Conservation (phyloP, 2,888 invertebrate genomes). For the Cryptocheilus praepositus region DNA sequence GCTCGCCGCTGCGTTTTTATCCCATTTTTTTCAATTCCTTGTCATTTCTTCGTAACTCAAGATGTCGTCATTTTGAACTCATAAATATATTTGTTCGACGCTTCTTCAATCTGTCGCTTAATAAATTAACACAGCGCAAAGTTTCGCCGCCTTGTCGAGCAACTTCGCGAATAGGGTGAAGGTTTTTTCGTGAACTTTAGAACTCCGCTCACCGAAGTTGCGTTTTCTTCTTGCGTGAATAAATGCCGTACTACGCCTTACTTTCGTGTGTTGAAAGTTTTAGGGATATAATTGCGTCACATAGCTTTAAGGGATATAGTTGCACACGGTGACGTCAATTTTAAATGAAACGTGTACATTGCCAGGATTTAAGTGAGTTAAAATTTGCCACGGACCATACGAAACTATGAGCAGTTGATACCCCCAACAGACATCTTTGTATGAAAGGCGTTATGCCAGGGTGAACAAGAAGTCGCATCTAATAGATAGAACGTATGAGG, state of each 20-base stretch:
- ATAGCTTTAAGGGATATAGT: no score
- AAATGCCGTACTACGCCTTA: conserved; percentile 4
- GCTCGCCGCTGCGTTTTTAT: conserved; percentile 2
- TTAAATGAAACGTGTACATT: no score
- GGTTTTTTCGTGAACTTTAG: conserved; percentile 18
- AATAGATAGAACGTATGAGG: neutral
- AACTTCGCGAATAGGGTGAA: neutral
- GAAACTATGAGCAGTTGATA: conserved; percentile 35
- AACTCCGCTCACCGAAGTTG: conserved; percentile 21
- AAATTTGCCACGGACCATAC: conserved; percentile 29
- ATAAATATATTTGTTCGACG: conserved; percentile 7
- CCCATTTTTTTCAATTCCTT: neutral
- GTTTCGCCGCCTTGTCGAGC: conserved; percentile 12
- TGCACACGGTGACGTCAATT: no score
- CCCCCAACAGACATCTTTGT: conserved; percentile 32
- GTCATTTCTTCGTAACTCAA: conserved; percentile 19
- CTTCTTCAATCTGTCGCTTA: conserved; percentile 33
- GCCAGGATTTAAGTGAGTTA: neutral
- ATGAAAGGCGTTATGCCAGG: conserved; percentile 27
- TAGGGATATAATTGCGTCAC: neutral
- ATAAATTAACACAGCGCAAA: conserved; percentile 29
- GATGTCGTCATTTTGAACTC: conserved; percentile 21
- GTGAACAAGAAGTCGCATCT: conserved; percentile 13
- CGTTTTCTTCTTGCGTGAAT: conserved; percentile 16
- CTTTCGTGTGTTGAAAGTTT: conserved; percentile 3